These are phyloP conservation scores for Caenorhabditis drosophilae DNA, from an alignment of 2,888 invertebrate genomes.

Conservation along the genomic window DNA sequence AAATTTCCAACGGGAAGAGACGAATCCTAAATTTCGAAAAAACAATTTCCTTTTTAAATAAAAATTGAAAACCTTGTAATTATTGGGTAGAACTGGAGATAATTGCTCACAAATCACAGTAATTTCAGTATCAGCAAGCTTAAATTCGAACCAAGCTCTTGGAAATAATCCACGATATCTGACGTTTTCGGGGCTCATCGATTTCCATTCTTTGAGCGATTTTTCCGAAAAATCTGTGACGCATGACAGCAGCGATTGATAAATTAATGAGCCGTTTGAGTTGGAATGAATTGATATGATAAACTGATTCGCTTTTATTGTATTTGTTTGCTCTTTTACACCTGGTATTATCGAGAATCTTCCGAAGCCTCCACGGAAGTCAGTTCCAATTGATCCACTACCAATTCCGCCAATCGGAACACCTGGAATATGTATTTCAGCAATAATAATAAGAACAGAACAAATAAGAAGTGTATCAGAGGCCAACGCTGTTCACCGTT, in stretches of 20 bases:
- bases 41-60: too few species aligned
- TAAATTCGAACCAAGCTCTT: constrained; percentile 87
- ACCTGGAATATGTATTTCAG: constrained; percentile 24
- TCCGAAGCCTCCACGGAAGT: constrained; percentile 85
- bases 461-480: not conserved
- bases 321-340: constrained; percentile 82
- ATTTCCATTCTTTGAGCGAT: constrained; percentile 25
- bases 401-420: constrained; percentile 72
- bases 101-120: constrained; percentile 84
- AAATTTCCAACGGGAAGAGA: constrained; percentile 86
- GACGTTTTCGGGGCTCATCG: constrained; percentile 18
- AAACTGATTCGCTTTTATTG: constrained; percentile 51
- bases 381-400: constrained; percentile 84
- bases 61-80: too few species aligned
- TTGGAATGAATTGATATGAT: constrained; percentile 42
- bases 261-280: constrained; percentile 27
- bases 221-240: constrained; percentile 34
- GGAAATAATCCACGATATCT: constrained; percentile 81
- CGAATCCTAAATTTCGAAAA: too few species aligned
- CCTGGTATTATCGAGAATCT: constrained; percentile 86
- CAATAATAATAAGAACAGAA: not conserved
- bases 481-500: too few species aligned
- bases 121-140: constrained; percentile 81
- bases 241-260: constrained; percentile 38
- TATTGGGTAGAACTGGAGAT: constrained; percentile 89